Base-by-base conservation (phyloP, 2,797 vertebrate species). In the Argentina silus region DNA sequence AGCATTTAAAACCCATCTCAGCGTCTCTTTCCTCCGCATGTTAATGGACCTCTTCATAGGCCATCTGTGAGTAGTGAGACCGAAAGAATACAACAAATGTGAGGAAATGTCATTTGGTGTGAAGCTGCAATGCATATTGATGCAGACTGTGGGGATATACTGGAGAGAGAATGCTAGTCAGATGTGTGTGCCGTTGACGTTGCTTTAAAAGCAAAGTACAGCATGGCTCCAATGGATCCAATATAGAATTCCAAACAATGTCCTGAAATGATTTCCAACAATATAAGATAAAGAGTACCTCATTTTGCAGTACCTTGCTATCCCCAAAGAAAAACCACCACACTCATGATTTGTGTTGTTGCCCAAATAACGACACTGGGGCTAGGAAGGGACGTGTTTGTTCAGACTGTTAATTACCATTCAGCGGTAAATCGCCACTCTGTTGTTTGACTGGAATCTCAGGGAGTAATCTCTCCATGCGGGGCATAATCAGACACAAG, bases 401-500 rank as follows among this genome's bases (percentile, higher is more conserved):
- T 91, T 88, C 87, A 71, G 83, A 79, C 74, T 77, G 86, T 86
- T 91, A 87, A 90, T 92, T 88, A 90, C 87, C 87, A 87, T 87
- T 50, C 73, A 83, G 88, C 78, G 80, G 80, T 79, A 90, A 91
- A 91, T 90, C 84, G 78, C 84, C 83, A 85, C 81, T 83, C 78
- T 83, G 81, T 84, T 85, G 79, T 77, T 78, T 68, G 81, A 83
- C 73, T 72, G 77, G 81, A 88, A 86, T 86, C 83, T 86, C 79
- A 19, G 79, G 83, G 83, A 87, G 84, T 87, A 79, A 86, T 90
- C 80, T 86, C 85, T 56, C 86, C 70, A 84, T 66, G 82, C 83
- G 87, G 87, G 86, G 87, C 83, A 86, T 91, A 88, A 91, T 91
- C 90, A 91, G 88, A 88, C 84, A 88, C 90, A 92, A 93, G 92